Conservation (phyloP, 1,140 invertebrate species). For the Nymphalis io region DNA sequence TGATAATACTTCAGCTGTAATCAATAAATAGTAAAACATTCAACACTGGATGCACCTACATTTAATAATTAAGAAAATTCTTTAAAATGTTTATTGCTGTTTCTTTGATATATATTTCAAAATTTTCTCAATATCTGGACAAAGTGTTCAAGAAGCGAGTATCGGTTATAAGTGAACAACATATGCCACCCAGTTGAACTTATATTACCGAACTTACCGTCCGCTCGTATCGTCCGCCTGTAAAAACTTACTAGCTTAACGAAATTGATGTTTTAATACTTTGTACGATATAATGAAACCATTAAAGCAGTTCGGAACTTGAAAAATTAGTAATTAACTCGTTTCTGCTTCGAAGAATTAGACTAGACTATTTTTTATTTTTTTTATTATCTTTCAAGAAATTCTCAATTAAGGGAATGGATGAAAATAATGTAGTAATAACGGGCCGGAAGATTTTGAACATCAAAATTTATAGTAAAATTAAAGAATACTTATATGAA, state of each 20-base stretch:
- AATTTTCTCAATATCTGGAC: neutral
- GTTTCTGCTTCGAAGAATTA: neutral
- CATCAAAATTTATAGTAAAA: no score
- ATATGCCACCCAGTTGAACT: slow-evolving; percentile 18
- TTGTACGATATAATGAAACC: neutral
- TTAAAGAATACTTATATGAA: no score
- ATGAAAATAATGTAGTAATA: no score
- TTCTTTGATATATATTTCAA: neutral
- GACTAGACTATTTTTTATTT: no score
- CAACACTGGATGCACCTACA: no score
- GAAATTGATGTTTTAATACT: slow-evolving; percentile 11
- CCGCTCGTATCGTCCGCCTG: neutral
- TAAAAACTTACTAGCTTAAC: slow-evolving; percentile 1
- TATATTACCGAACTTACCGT: slow-evolving; percentile 6
- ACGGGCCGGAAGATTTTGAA: no score
- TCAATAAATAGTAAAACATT: no score
- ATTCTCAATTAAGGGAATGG: no score
- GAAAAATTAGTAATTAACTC: slow-evolving; percentile 1
- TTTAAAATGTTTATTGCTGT: no score
- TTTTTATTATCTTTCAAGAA: no score
- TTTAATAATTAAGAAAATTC: no score
- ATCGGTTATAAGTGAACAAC: slow-evolving; percentile 8
- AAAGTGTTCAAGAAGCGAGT: neutral
- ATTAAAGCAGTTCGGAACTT: neutral
- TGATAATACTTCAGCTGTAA: no score